A percentile compares a stretch with the other conserved stretches of the same genome.
Conservation (phyloP, 2,797 vertebrate species). For the Enteromius afrohamiltoni region DNA sequence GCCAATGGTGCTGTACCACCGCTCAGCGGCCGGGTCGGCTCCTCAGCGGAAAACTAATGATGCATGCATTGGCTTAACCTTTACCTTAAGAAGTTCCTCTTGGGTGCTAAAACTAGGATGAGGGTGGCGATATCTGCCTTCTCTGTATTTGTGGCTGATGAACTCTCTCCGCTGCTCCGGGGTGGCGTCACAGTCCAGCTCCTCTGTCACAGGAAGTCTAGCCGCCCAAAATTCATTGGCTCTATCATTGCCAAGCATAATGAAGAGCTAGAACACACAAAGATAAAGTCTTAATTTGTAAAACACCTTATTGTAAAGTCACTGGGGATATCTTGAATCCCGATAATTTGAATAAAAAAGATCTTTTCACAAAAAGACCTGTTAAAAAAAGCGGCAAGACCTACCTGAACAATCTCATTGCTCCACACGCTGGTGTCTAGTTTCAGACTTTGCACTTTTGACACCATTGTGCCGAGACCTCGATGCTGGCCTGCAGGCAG, state of each 20-base stretch:
- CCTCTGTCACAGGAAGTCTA: slow-evolving; percentile 70
- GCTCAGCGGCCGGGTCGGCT: too few relatives aligned
- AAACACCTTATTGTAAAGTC: slow-evolving; percentile 18
- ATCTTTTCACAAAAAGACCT: slow-evolving; percentile 35
- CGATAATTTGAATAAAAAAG: neutral
- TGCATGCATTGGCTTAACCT: neutral
- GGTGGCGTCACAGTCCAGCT: slow-evolving; percentile 79
- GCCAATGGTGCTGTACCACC: too few relatives aligned
- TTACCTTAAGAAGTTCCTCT: slow-evolving; percentile 91
- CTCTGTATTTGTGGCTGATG: slow-evolving; percentile 86
- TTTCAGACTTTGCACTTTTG: slow-evolving; percentile 97
- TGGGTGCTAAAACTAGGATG: slow-evolving; percentile 83
- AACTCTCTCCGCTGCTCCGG: slow-evolving; percentile 87
- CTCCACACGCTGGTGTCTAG: slow-evolving; percentile 96
- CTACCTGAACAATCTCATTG: slow-evolving; percentile 97
- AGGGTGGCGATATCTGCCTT: slow-evolving; percentile 84
- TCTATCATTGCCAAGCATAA: slow-evolving; percentile 92
- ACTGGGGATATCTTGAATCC: neutral
- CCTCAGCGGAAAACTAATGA: too few relatives aligned
- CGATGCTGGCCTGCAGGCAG: slow-evolving; percentile 88
- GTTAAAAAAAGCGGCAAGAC: slow-evolving; percentile 38
- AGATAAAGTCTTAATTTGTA: slow-evolving; percentile 7
- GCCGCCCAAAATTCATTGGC: slow-evolving; percentile 94
- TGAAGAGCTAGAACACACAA: slow-evolving; percentile 84
- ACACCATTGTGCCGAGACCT: slow-evolving; percentile 91